Evolutionary conservation across 2,797 vertebrate species (phyloP), one percentile per base, ranked within the genome.

Genomic region (Diplodus sargus): DNA sequence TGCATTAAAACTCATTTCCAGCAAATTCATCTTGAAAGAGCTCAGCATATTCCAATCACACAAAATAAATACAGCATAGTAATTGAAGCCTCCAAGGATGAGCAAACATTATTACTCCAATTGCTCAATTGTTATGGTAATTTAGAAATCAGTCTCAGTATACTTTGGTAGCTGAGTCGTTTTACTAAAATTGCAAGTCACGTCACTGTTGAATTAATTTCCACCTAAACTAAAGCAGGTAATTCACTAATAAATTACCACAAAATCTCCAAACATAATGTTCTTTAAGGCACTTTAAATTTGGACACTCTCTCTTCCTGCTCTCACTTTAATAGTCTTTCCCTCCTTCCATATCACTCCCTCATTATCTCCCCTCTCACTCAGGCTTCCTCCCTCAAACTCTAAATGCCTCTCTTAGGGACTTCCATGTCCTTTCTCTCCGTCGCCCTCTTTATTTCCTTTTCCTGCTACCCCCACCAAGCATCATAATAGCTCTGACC

Each of bases 41-140:
- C 56, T 74, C 81, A 30, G 81, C 78, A 69, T 89, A 88, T 91
- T 92, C 88, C 87, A 92, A 90, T 94, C 91, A 89, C 80, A 90
- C 81, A 91, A 92, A 92, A 94, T 93, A 94, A 94, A 93, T 91
- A 93, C 89, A 73, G 70, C 60, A 45, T 67, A 47, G 70, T 94
- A 94, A 94, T 92, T 93, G 87, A 89, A 78, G 88, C 78, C 86
- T 89, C 85, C 73, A 39, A 90, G 90, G 82, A 90, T 89, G 75
- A 79, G 84, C 90, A 93, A 90, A 87, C 82, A 82, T 93, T 91
- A 91, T 91, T 91, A 90, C 88, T 92, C 68, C 70, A 83, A 89
- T 92, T 90, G 88, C 85, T 91, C 74, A 85, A 92, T 93, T 93
- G 89, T 94, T 94, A 92, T 94, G 90, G 79, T 94, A 93, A 95